Base-by-base conservation (phyloP, 2,113 vertebrate genomes). In the Oncorhynchus kisutch region DNA sequence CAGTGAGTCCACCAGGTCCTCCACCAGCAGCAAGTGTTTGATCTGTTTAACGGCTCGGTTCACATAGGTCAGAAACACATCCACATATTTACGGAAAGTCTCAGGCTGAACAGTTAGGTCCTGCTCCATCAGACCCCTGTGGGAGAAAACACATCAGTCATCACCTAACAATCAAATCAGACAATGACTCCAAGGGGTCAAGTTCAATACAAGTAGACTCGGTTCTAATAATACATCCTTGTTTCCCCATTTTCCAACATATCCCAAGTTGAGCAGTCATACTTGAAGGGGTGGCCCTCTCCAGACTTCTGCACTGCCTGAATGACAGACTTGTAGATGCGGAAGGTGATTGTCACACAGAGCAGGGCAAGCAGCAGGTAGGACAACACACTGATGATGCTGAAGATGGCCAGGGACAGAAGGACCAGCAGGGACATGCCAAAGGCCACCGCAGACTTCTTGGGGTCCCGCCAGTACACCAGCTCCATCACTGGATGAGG, bases 241-340 rank as follows among this genome's bases (percentile, higher is more conserved):
- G 49, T 51, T 14, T 13, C 14, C 49, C 60, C 9, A 45, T 45
- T 2, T 45, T 45, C 39, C 39, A 45, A 11, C 39, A 45, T 45
- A 45, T 45, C 39, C 39, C 20, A 64, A 11, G 24, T 14, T 73
- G 51, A 54, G 51, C 49, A 39, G 24, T 49, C 90, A 89, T 85
- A 96, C 95, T 92, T 93, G 84, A 96, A 96, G 0, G 95, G 95
- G 72, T 96, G 95, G 1, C 95, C 95, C 1, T 96, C 93, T 0
- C 94, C 90, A 2, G 94, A 95, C 24, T 96, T 96, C 87, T 95
- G 95, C 16, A 96, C 76, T 0, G 95, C 95, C 82, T 96, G 95
- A 79, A 96, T 91, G 81, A 96, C 92, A 2, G 95, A 94, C 78
- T 91, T 93, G 84, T 95, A 96, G 83, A 95, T 84, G 1, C 89